phyloP scores from a whole-genome alignment of 2,888 invertebrate species.

The Erebia palarica region DNA sequence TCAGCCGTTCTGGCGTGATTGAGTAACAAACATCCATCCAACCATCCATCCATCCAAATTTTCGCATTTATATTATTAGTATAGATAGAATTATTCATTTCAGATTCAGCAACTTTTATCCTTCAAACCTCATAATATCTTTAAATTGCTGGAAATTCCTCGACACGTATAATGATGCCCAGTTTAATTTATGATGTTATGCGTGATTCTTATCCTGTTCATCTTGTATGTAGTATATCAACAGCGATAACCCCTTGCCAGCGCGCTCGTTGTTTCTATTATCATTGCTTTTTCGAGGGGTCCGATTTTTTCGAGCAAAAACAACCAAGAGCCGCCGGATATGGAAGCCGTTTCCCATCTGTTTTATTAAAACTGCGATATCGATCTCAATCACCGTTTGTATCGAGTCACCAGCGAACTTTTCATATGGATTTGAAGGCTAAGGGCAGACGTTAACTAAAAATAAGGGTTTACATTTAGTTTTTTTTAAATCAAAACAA shows the following conservation, averaged over 20 bases:
- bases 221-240: background rate
- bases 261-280: conserved; percentile 75
- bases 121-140: too few species aligned
- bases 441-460: conserved; percentile 19
- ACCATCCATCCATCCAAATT: too few species aligned
- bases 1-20: too few species aligned
- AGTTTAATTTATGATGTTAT: too few species aligned
- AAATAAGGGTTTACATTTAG: conserved; percentile 6
- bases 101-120: too few species aligned
- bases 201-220: background rate
- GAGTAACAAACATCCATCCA: too few species aligned
- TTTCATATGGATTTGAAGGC: conserved; percentile 22
- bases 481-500: background rate
- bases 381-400: conserved; percentile 67
- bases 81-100: too few species aligned
- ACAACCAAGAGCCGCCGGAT: conserved; percentile 69
- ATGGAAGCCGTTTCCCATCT: conserved; percentile 72
- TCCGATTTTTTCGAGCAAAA: conserved; percentile 64
- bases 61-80: too few species aligned
- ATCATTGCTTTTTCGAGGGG: conserved; percentile 75
- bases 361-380: conserved; percentile 80
- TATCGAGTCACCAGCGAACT: conserved; percentile 37
- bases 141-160: too few species aligned
- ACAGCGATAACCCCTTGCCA: conserved; percentile 69
- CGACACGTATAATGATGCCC: too few species aligned